Base-by-base conservation (phyloP, 1,140 invertebrate genomes). In the Bombus fervidus region DNA sequence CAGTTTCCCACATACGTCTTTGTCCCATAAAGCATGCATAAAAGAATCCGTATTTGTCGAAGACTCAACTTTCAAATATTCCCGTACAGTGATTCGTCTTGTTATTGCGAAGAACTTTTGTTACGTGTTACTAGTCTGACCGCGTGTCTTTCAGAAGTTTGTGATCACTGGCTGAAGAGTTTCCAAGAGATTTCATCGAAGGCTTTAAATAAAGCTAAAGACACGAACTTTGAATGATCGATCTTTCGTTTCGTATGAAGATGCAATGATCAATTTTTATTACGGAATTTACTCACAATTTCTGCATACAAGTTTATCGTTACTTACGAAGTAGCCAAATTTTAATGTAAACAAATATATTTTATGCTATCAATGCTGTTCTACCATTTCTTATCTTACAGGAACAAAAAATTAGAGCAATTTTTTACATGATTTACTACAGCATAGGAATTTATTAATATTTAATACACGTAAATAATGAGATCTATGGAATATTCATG, bases 401-500 rank as follows among this genome's bases (percentile, higher is more conserved):
- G 0, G 69, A 15, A 28, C 25, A 5, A 13, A n/a, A 18, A n/a
- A 71, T 28, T 25, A 13, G 10, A n/a, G 1, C 9, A 73, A 31
- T 3, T 43, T 18, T 18, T 15, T 8, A n/a, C 9, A 10, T 4
- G 71, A 73, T 47, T 41, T n/a, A 9, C 37, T 6, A 9, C 43
- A 5, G 4, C 15, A 4, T 31, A 22, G 1, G 41, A 43, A 31
- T 47, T 73, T 41, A 31, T 75, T 28, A 41, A 15, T 66, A 59
- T 75, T 75, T 73, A 25, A 47, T 64, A 37, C 39, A 64, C 39
- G 71, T 47, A 73, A 76, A 43, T 39, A 82, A 75, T 62, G 25
- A 37, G 57, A 64, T 43, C 12, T n/a, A 59, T 75, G 41, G 64
- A 82, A 75, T 82, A 82, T 82, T 82, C 81, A 75, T 75, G 72